phyloP scores from a whole-genome alignment of 1,140 invertebrate species.

The Drosophila azteca region DNA sequence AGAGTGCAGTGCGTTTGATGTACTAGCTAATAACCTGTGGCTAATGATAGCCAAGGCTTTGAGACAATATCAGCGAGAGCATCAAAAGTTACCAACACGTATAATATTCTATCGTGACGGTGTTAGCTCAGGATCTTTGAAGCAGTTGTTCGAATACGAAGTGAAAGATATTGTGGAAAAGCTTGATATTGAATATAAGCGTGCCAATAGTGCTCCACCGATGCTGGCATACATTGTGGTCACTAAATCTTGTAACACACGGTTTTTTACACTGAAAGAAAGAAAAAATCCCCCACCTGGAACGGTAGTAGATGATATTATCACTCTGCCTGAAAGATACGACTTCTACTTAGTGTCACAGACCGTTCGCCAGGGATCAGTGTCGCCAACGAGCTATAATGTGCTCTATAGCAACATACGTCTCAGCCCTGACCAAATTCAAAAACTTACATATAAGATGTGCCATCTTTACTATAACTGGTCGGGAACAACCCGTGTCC shows the following conservation, averaged over 20 bases:
- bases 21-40: slow-evolving; percentile 88
- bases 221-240: slow-evolving; percentile 90
- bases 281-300: slow-evolving; percentile 88
- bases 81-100: slow-evolving; percentile 84
- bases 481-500: slow-evolving; percentile 91
- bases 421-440: slow-evolving; percentile 88
- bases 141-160: slow-evolving; percentile 85
- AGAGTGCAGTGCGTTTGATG: slow-evolving; percentile 89
- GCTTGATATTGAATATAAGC: slow-evolving; percentile 85
- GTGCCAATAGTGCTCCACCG: slow-evolving; percentile 67
- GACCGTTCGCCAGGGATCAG: slow-evolving; percentile 90
- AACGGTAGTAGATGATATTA: slow-evolving; percentile 92
- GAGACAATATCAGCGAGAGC: slow-evolving; percentile 84
- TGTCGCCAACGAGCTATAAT: slow-evolving; percentile 92
- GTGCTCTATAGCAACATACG: slow-evolving; percentile 88
- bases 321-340: slow-evolving; percentile 92
- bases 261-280: slow-evolving; percentile 85
- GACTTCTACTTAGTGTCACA: slow-evolving; percentile 94
- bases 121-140: slow-evolving; percentile 93
- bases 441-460: slow-evolving; percentile 91
- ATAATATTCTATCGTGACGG: slow-evolving; percentile 92
- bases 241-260: slow-evolving; percentile 89
- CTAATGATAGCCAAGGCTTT: slow-evolving; percentile 87
- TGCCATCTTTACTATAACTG: slow-evolving; percentile 95
- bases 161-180: slow-evolving; percentile 85